Percentiles rank a stretch among this genome's conserved stretches.
phyloP scores from a whole-genome alignment of 1,140 invertebrate genomes.

The Harpegnathos saltator region DNA sequence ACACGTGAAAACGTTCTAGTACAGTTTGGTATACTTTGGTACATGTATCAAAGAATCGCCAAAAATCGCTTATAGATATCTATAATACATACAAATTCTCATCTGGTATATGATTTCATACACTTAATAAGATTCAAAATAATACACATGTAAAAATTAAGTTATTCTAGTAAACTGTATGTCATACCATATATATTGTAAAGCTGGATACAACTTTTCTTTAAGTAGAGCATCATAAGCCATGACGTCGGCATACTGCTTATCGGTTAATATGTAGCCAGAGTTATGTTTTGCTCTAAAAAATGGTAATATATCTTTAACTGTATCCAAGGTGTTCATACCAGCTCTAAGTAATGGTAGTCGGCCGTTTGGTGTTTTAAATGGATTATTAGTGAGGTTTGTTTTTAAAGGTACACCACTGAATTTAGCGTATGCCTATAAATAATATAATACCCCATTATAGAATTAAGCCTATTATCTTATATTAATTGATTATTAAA shows the following conservation, averaged over 20 bases:
- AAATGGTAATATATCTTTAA: conserved; percentile 89
- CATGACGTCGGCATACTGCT: conserved; percentile 78
- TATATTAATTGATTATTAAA: neutral
- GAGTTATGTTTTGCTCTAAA: conserved; percentile 87
- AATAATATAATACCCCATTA: conserved; percentile 40
- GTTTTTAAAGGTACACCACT: conserved; percentile 89
- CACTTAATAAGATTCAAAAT: too few relatives aligned
- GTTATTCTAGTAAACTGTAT: neutral
- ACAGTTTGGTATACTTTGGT: too few relatives aligned
- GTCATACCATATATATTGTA: conserved; percentile 82
- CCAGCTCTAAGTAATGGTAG: conserved; percentile 90
- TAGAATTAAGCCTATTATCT: conserved; percentile 5
- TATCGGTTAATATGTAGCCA: conserved; percentile 78
- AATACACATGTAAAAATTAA: neutral
- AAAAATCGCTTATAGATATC: too few relatives aligned
- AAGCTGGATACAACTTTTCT: conserved; percentile 80
- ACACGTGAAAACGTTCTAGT: too few relatives aligned
- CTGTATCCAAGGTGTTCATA: conserved; percentile 87
- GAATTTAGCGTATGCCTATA: conserved; percentile 91
- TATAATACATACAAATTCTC: too few relatives aligned
- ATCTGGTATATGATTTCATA: too few relatives aligned
- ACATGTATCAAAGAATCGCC: too few relatives aligned
- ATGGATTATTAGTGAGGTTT: conserved; percentile 90
- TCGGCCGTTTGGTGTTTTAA: conserved; percentile 88
- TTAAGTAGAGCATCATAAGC: conserved; percentile 80